Evolutionary conservation across 2,888 invertebrate genomes (phyloP).

Genomic region (Cremastinae sp.): DNA sequence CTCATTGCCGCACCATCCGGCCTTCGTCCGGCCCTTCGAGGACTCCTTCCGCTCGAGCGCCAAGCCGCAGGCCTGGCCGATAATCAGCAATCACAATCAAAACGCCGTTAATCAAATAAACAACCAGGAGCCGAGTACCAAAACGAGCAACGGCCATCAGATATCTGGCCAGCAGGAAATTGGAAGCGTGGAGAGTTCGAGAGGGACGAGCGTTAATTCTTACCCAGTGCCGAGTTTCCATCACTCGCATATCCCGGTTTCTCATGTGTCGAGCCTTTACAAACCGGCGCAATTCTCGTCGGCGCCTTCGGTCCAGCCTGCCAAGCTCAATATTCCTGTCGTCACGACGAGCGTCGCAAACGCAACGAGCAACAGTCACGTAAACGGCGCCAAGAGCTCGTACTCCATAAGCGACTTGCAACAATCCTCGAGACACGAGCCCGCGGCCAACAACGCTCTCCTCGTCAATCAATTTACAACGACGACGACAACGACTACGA

Average conservation of each 20-base stretch:
- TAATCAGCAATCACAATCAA: constrained; percentile 72
- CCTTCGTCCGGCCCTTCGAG: constrained; percentile 79
- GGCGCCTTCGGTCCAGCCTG: constrained; percentile 62
- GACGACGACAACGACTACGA: constrained; percentile 19
- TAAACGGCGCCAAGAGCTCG: constrained; percentile 48
- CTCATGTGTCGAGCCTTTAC: constrained; percentile 72
- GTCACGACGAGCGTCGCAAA: constrained; percentile 56
- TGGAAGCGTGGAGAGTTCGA: constrained; percentile 44
- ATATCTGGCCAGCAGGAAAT: constrained; percentile 54
- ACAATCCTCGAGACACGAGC: constrained; percentile 62
- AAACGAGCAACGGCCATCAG: constrained; percentile 63
- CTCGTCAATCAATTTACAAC: constrained; percentile 57
- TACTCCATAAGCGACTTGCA: constrained; percentile 55
- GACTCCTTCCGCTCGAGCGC: constrained; percentile 76
- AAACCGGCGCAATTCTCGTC: constrained; percentile 72
- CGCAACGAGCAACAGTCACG: constrained; percentile 39
- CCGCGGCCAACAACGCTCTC: neutral
- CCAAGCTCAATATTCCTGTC: constrained; percentile 57
- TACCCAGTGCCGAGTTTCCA: constrained; percentile 71
- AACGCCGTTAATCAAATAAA: constrained; percentile 71
- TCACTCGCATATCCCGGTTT: constrained; percentile 73
- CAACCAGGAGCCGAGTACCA: constrained; percentile 69
- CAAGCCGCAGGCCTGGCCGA: constrained; percentile 71
- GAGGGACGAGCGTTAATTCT: constrained; percentile 64
- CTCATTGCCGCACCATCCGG: constrained; percentile 66